These are phyloP conservation scores for Hemithea aestivaria DNA, from an alignment of 2,888 invertebrate genomes.

Conservation along the genomic window DNA sequence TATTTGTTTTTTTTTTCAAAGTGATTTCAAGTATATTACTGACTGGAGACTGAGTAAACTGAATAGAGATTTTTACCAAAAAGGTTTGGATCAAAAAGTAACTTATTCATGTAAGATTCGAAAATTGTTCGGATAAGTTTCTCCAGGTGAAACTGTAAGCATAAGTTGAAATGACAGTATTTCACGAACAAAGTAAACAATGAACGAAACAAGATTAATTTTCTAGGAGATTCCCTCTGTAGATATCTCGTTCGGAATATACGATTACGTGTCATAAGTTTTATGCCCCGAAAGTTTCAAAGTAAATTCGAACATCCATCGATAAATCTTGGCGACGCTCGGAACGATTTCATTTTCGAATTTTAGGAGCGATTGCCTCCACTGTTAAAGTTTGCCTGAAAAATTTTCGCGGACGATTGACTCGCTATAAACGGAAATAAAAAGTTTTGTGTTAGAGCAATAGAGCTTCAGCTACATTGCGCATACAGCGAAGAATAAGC, in stretches of 20 bases:
- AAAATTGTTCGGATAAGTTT: constrained; percentile 20
- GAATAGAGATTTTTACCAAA: no score
- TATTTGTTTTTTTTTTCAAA: no score
- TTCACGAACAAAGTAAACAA: constrained; percentile 40
- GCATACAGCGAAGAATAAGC: constrained; percentile 66
- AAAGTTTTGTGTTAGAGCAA: constrained; percentile 78
- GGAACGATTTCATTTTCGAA: constrained; percentile 79
- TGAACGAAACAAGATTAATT: constrained; percentile 50
- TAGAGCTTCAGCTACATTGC: constrained; percentile 63
- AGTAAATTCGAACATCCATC: constrained; percentile 78
- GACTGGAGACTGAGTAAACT: no score
- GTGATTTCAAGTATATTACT: no score
- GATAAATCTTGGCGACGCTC: constrained; percentile 79
- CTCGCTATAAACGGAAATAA: constrained; percentile 79
- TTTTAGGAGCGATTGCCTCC: constrained; percentile 79
- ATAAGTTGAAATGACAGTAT: constrained; percentile 31
- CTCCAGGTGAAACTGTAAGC: constrained; percentile 20
- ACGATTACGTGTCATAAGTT: constrained; percentile 79
- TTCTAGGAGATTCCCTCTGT: constrained; percentile 44
- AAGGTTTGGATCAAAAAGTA: no score
- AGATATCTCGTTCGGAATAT: constrained; percentile 65
- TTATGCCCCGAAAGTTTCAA: constrained; percentile 75
- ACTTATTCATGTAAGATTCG: no score
- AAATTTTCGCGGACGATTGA: constrained; percentile 79
- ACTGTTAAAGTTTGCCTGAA: constrained; percentile 80